Base-by-base conservation (phyloP, 2,797 vertebrate species). In the Chaetodon trifasciatus region DNA sequence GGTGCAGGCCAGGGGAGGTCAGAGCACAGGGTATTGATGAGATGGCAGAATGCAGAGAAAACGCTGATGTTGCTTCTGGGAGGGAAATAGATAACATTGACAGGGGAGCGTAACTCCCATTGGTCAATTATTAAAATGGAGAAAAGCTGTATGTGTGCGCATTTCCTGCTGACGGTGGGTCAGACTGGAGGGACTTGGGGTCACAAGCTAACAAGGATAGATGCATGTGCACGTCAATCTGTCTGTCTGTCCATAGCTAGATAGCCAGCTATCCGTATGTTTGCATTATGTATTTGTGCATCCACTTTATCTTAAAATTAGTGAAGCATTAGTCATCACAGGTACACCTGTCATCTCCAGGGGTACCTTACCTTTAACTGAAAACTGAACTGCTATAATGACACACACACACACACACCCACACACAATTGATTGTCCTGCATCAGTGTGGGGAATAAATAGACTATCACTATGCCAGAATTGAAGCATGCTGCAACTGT, bases 41-140 rank as follows among this genome's bases (percentile, higher is more conserved):
- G 77, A 83, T 24, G 69, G 85, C 86, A 82, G 77, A 75, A 90
- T 64, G 76, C 66, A 70, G 71, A 83, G 81, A 88, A 95, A 92
- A 84, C 8, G 93, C 94, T 93, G 94, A 95, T 79, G 82, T 79
- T 70, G 90, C 90, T 79, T 79, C 72, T 78, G 37, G 35, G 81
- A 84, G 47, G 86, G 86, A 91, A 86, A 92, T 82, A 84, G 90
- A 90, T 86, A 89, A 88, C 90, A 92, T 74, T 88, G 89, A 93
- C 89, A 88, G 63, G 74, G 83, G 79, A 86, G 83, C 47, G 74
- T 81, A 76, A 90, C 87, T 91, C 88, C 68, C 76, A 49, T 52
- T 5, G 74, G 86, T 91, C 88, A 74, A 94, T 94, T 92, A 91
- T 92, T 90, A 88, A 93, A 92, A 94, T 89, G 86, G 76, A 83